These are phyloP conservation scores for Drosophila dives DNA, from an alignment of 2,888 invertebrate species.

Conservation along the genomic window DNA sequence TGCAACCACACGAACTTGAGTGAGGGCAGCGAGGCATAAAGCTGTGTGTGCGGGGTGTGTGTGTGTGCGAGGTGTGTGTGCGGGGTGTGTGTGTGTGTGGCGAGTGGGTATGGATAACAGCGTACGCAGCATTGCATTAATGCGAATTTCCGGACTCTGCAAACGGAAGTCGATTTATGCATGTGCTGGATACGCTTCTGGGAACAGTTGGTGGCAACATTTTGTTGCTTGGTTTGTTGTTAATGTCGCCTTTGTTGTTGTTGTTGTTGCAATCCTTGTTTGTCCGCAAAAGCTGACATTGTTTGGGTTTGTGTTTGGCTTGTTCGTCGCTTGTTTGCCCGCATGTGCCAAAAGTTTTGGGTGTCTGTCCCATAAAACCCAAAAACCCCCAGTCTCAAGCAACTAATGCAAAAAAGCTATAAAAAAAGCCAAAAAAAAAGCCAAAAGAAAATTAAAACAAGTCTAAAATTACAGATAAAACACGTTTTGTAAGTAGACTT, in stretches of 20 bases:
- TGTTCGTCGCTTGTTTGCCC: conserved; percentile 31
- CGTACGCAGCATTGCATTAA: conserved; percentile 69
- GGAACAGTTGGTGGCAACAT: conserved; percentile 53
- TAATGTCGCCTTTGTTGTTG: conserved; percentile 24
- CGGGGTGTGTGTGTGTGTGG: accelerated
- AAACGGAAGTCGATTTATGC: conserved; percentile 74
- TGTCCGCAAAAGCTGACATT: not conserved
- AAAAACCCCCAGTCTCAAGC: not conserved
- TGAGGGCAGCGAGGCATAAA: not conserved
- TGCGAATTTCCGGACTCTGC: conserved; percentile 71
- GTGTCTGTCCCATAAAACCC: not conserved
- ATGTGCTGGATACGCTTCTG: conserved; percentile 29
- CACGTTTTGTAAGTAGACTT: not conserved
- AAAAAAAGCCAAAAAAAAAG: not conserved
- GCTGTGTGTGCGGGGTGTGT: not conserved
- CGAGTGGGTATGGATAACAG: not conserved
- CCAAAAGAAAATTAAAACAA: not conserved
- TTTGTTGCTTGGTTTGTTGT: conserved; percentile 33
- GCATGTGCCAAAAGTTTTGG: conserved; percentile 52
- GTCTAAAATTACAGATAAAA: not conserved
- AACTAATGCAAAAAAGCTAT: not conserved
- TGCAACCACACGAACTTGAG: conserved; percentile 69
- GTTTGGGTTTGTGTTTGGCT: not conserved
- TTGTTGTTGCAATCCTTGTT: conserved; percentile 13
- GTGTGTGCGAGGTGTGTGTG: not conserved